Conservation (phyloP, 2,888 invertebrate species). For the Gymnocheta viridis region DNA sequence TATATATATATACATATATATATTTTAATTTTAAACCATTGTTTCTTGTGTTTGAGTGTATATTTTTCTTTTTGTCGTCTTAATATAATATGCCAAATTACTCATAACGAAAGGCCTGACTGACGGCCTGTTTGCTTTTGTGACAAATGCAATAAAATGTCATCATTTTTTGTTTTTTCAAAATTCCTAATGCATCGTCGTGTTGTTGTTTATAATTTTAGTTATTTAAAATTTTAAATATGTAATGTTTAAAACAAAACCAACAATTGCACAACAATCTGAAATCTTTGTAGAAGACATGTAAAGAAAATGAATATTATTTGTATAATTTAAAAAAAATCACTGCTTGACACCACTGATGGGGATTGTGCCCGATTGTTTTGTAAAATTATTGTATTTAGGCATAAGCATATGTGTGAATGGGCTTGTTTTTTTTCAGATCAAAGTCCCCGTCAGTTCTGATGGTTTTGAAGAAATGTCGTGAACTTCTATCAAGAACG, state of each 20-base stretch:
- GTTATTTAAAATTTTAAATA: neutral
- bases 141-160: slow-evolving; percentile 51
- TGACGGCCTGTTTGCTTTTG: neutral
- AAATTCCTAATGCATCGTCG: slow-evolving; percentile 19
- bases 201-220: slow-evolving; percentile 13
- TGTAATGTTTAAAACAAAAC: neutral
- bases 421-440: neutral
- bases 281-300: slow-evolving; percentile 17
- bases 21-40: neutral
- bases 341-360: slow-evolving; percentile 1
- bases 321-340: neutral
- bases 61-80: neutral
- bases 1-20: too few relatives aligned
- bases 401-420: neutral
- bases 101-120: slow-evolving; percentile 9
- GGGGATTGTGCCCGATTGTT: slow-evolving; percentile 18
- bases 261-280: neutral
- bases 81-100: slow-evolving; percentile 27
- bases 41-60: neutral
- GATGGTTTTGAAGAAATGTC: neutral
- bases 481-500: too few relatives aligned
- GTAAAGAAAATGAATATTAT: neutral
- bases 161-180: slow-evolving; percentile 24
- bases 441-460: neutral
- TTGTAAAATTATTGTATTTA: slow-evolving; percentile 13